These are phyloP conservation scores for Dyspetes luteomarginatus DNA, from an alignment of 2,888 invertebrate species.

Conservation along the genomic window DNA sequence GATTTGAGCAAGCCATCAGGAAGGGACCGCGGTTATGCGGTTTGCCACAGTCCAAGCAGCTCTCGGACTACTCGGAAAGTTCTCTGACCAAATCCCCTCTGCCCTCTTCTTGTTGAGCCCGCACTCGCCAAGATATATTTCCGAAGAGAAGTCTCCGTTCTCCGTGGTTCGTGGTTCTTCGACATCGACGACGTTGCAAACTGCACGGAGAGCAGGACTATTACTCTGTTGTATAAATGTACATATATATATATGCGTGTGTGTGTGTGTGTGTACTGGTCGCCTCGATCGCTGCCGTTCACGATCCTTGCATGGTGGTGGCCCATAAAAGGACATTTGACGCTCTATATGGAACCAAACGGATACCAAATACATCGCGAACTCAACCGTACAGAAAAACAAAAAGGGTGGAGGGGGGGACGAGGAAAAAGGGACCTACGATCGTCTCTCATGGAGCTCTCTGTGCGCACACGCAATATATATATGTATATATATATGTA, in stretches of 20 bases:
- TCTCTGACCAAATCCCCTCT: conserved; percentile 68
- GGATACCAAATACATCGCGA: conserved; percentile 80
- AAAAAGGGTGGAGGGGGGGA: conserved; percentile 70
- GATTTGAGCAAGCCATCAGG: conserved; percentile 23
- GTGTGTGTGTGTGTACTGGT: conserved; percentile 8
- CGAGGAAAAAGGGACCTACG: conserved; percentile 9
- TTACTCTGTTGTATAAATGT: background rate
- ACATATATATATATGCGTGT: background rate
- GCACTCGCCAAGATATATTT: conserved; percentile 57
- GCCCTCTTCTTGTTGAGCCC: background rate
- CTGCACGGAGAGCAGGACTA: conserved; percentile 9
- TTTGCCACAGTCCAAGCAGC: conserved; percentile 36
- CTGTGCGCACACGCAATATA: background rate
- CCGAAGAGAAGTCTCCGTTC: conserved; percentile 57
- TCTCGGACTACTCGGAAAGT: conserved; percentile 74
- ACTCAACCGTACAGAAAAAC: conserved; percentile 74
- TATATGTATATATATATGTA: background rate
- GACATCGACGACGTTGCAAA: conserved; percentile 18
- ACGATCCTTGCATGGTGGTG: conserved; percentile 79
- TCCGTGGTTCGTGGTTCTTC: conserved; percentile 42
- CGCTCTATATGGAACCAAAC: conserved; percentile 81
- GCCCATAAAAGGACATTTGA: conserved; percentile 81
- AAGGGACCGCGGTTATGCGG: conserved; percentile 21
- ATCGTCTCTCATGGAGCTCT: background rate
- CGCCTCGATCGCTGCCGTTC: conserved; percentile 60